Evolutionary conservation across 2,888 invertebrate species (phyloP).

Genomic region (Phortica magna): DNA sequence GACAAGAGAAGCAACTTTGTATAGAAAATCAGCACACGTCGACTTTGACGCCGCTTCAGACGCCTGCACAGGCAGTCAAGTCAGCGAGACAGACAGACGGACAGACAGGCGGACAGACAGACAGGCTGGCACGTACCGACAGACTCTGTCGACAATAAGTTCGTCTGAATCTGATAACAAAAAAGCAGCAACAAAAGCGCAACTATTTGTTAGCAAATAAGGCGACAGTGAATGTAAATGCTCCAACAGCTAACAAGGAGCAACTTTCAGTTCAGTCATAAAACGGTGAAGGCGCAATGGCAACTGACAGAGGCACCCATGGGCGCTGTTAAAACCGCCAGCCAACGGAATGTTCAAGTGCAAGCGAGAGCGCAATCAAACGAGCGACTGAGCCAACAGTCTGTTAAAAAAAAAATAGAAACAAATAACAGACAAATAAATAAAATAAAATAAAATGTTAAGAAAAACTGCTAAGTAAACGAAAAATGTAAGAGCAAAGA

Average conservation of each 20-base stretch:
- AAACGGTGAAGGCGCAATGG: not conserved
- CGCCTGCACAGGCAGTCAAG: not conserved
- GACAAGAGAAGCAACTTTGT: not conserved
- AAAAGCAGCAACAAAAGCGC: slow-evolving; percentile 38
- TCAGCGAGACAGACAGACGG: no score
- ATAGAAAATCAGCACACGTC: slow-evolving; percentile 1
- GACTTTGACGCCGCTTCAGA: slow-evolving; percentile 16
- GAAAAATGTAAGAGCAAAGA: slow-evolving; percentile 23
- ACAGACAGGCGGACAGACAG: no score
- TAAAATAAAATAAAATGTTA: not conserved
- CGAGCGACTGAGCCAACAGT: not conserved
- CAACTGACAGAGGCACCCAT: not conserved
- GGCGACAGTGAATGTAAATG: not conserved
- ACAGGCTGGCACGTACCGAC: slow-evolving; percentile 2
- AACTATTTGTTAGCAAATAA: slow-evolving; percentile 38
- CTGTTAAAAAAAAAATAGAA: not conserved
- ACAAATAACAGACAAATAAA: not conserved
- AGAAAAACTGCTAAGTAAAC: slow-evolving; percentile 12
- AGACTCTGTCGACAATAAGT: slow-evolving; percentile 37
- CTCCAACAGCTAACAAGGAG: slow-evolving; percentile 16
- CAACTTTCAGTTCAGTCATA: not conserved
- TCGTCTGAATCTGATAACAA: slow-evolving; percentile 51
- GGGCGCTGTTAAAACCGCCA: not conserved
- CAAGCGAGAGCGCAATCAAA: not conserved
- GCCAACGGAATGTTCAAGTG: not conserved